These are phyloP conservation scores for Engraulis encrasicolus DNA, from an alignment of 2,113 vertebrate genomes.

Conservation along the genomic window DNA sequence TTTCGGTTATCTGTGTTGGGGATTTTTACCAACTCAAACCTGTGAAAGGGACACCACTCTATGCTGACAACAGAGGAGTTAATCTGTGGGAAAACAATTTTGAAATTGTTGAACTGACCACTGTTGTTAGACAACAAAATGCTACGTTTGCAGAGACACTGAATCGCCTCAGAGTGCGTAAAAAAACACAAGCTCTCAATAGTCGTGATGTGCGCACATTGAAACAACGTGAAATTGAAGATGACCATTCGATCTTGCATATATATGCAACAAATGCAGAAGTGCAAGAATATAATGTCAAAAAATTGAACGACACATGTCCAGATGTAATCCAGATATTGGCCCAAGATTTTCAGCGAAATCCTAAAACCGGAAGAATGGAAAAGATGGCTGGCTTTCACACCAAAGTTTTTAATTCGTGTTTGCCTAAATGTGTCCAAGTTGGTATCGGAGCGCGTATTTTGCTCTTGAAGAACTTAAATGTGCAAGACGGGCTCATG, in stretches of 20 bases:
- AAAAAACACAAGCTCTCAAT: conserved; percentile 10
- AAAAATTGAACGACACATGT: too few species aligned
- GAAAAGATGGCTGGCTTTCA: background rate
- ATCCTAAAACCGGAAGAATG: conserved; percentile 3
- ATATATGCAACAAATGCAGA: too few species aligned
- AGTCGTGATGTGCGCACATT: conserved; percentile 7
- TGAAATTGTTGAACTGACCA: conserved; percentile 20
- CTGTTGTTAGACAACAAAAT: conserved; percentile 40
- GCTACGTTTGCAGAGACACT: conserved; percentile 29
- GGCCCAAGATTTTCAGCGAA: background rate
- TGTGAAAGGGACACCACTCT: conserved; percentile 18
- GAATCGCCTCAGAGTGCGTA: conserved; percentile 16
- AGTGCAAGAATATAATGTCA: too few species aligned
- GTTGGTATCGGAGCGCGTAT: conserved; percentile 13
- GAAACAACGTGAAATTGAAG: conserved; percentile 24
- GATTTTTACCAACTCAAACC: conserved; percentile 35
- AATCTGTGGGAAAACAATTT: conserved; percentile 34
- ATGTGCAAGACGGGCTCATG: conserved; percentile 37
- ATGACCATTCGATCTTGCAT: background rate
- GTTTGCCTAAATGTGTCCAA: background rate
- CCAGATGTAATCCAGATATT: too few species aligned
- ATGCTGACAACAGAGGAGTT: conserved; percentile 1
- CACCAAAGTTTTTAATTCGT: background rate
- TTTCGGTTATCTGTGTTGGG: conserved; percentile 19
- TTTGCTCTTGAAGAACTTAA: conserved; percentile 28